Conservation (phyloP, 1,140 invertebrate species). For the Zaprionus capensis region DNA sequence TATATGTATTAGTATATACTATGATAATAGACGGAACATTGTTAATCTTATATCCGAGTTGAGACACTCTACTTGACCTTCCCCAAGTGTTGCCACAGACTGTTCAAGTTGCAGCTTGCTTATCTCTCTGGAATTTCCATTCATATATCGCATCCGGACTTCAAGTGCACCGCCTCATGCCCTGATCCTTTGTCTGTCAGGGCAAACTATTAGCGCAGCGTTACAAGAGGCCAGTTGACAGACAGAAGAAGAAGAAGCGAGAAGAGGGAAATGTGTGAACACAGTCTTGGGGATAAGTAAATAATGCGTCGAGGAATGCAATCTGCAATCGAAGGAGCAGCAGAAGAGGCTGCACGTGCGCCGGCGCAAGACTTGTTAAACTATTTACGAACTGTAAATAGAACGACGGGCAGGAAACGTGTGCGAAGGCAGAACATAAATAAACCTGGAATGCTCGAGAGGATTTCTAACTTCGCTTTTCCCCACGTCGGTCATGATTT, state of each 20-base stretch:
- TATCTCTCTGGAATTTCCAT: conserved; percentile 17
- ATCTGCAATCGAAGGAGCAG: neutral
- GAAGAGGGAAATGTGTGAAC: conserved; percentile 13
- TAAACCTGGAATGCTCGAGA: neutral
- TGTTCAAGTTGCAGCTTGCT: neutral
- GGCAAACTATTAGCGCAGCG: conserved; percentile 39
- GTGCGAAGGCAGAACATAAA: neutral
- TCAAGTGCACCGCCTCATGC: conserved; percentile 13
- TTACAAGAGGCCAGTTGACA: conserved; percentile 17
- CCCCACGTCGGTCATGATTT: neutral
- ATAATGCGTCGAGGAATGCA: conserved; percentile 13
- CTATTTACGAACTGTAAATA: conserved; percentile 37
- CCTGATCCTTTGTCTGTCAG: conserved; percentile 60
- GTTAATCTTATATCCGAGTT: neutral
- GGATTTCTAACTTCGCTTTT: neutral
- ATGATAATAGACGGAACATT: conserved; percentile 4
- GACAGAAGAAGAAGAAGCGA: conserved; percentile 9
- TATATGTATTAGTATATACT: neutral
- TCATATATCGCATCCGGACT: conserved; percentile 13
- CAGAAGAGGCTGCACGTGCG: conserved; percentile 38
- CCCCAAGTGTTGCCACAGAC: neutral
- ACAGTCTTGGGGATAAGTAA: conserved; percentile 7
- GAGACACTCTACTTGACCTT: conserved; percentile 14
- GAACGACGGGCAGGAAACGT: conserved; percentile 19
- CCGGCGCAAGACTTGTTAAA: conserved; percentile 28